Evolutionary conservation across 2,888 invertebrate genomes (phyloP).

Genomic region (Clunio marinus): DNA sequence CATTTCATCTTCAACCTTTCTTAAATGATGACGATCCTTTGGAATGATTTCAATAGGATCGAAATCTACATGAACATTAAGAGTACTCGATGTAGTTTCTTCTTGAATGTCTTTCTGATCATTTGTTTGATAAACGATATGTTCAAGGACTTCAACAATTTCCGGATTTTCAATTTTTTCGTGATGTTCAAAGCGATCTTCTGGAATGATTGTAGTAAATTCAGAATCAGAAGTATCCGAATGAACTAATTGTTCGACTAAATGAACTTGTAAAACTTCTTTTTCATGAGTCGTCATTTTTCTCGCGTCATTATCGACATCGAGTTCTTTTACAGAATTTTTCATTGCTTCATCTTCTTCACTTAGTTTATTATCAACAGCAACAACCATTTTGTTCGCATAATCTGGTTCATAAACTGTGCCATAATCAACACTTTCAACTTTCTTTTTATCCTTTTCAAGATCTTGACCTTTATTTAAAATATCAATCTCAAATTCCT

Average conservation of each 20-base stretch:
- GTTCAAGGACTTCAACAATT: conserved; percentile 11
- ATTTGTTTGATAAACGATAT: background rate
- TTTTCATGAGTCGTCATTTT: background rate
- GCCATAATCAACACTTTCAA: background rate
- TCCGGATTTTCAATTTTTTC: conserved; percentile 1
- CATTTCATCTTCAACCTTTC: background rate
- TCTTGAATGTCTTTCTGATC: background rate
- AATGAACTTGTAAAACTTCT: conserved; percentile 13
- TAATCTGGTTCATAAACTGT: conserved; percentile 20
- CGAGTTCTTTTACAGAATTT: background rate
- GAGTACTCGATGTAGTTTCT: background rate
- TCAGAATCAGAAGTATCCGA: background rate
- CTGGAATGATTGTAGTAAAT: conserved; percentile 1
- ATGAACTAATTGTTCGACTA: conserved; percentile 16
- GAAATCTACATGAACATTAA: background rate
- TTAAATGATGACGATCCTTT: conserved; percentile 9
- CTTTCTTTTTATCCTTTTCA: background rate
- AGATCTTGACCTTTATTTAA: background rate
- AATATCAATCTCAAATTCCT: conserved; percentile 18
- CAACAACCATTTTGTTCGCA: background rate
- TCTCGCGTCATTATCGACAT: background rate
- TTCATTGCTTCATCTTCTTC: no score
- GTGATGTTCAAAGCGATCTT: background rate
- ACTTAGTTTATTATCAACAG: conserved; percentile 4
- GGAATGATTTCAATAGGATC: conserved; percentile 32